Conservation (phyloP, 2,888 invertebrate species). For the Rotaria sp. region DNA sequence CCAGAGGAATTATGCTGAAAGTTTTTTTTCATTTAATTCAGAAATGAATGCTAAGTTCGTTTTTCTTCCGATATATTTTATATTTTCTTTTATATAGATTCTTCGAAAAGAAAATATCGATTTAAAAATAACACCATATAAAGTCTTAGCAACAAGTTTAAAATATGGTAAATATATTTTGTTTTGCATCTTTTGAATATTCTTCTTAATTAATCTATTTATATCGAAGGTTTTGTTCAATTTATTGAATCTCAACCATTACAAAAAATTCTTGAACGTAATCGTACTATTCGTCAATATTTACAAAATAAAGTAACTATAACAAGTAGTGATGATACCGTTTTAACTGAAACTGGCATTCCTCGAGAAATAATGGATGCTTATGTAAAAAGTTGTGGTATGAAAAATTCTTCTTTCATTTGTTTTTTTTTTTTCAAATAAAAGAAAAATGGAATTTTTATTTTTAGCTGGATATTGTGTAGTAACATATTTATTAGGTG, state of each 20-base stretch:
- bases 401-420: slow-evolving; percentile 43
- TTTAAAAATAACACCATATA: slow-evolving; percentile 86
- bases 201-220: not conserved
- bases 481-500: slow-evolving; percentile 90
- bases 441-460: not conserved
- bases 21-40: too few relatives aligned
- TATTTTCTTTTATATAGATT: slow-evolving; percentile 64
- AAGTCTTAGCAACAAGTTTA: slow-evolving; percentile 86
- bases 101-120: slow-evolving; percentile 87
- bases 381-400: slow-evolving; percentile 71
- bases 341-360: slow-evolving; percentile 71
- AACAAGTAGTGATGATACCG: slow-evolving; percentile 64
- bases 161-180: slow-evolving; percentile 61
- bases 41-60: too few relatives aligned
- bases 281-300: not conserved
- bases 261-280: slow-evolving; percentile 28
- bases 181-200: not conserved
- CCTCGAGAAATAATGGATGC: slow-evolving; percentile 90
- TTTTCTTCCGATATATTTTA: too few relatives aligned
- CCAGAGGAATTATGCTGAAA: too few relatives aligned
- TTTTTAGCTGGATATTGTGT: slow-evolving; percentile 83
- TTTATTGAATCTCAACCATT: slow-evolving; percentile 39
- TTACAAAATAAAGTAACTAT: not conserved
- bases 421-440: not conserved
- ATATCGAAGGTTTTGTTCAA: slow-evolving; percentile 35